phyloP scores from a whole-genome alignment of 2,113 vertebrate species.

The Psophia crepitans region DNA sequence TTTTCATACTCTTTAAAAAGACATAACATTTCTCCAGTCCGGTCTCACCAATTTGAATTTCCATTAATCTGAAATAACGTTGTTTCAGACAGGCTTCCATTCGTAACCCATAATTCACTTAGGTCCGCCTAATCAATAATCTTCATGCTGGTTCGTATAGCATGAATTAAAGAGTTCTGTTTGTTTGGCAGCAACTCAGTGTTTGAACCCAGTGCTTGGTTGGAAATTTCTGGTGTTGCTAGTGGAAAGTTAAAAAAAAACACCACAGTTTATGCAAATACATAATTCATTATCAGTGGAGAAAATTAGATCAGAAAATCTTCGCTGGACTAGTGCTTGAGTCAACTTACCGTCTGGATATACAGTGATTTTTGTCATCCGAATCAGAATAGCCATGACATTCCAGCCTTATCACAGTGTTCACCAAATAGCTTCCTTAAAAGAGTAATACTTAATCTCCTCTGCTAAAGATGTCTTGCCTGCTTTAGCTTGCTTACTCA shows the following conservation, averaged over 20 bases:
- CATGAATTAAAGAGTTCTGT: not conserved
- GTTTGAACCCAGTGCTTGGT: not conserved
- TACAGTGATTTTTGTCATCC: not conserved
- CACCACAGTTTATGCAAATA: not conserved
- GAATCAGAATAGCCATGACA: not conserved
- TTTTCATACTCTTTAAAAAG: not conserved
- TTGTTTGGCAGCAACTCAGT: not conserved
- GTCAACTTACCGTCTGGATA: not conserved
- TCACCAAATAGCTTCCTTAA: constrained; percentile 30
- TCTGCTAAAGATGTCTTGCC: constrained; percentile 10
- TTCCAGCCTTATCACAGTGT: constrained; percentile 8
- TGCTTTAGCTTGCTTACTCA: constrained; percentile 48
- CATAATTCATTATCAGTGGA: not conserved
- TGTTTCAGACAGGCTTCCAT: not conserved
- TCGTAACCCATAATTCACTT: not conserved
- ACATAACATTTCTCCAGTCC: not conserved
- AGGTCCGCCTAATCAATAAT: not conserved
- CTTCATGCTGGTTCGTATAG: not conserved
- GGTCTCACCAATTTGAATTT: not conserved
- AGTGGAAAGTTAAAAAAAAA: not conserved
- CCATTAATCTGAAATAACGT: not conserved
- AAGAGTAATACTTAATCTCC: constrained; percentile 16
- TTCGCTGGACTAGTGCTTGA: not conserved
- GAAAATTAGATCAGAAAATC: not conserved
- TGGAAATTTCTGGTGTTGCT: not conserved